Percentiles rank a stretch among this genome's conserved stretches.
These are phyloP conservation scores for Conchocele bisecta DNA, from an alignment of 2,888 invertebrate species.

Conservation along the genomic window DNA sequence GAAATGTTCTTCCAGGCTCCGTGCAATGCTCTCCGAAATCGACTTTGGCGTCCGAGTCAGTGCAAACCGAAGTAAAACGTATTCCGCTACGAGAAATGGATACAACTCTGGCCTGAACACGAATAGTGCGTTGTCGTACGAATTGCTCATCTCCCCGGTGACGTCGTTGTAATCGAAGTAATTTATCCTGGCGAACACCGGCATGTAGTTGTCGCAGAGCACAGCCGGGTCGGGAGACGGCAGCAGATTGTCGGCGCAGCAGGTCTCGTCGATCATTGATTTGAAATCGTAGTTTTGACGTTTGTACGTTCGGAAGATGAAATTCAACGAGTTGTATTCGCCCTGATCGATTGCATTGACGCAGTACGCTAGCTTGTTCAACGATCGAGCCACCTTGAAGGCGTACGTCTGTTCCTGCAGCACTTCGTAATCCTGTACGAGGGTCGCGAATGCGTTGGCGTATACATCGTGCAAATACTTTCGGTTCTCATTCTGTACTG, in stretches of 20 bases:
- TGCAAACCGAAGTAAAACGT: constrained; percentile 2
- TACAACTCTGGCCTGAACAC: constrained; percentile 5
- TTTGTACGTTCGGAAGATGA: constrained; percentile 14
- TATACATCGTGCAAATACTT: not conserved
- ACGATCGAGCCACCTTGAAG: constrained; percentile 14
- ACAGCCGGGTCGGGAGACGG: constrained; percentile 25
- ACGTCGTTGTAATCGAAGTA: constrained; percentile 21
- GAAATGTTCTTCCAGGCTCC: not conserved
- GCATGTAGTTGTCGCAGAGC: constrained; percentile 10
- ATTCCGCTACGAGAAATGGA: constrained; percentile 16
- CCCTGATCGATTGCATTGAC: constrained; percentile 20
- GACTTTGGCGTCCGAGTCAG: not conserved
- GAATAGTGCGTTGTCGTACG: constrained; percentile 15
- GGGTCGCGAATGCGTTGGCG: constrained; percentile 1
- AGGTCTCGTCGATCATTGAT: constrained; percentile 1
- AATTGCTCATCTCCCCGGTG: constrained; percentile 10
- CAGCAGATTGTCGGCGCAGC: not conserved
- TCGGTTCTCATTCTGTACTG: not conserved
- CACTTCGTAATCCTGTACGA: constrained; percentile 20
- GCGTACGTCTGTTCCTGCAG: not conserved
- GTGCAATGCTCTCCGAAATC: not conserved
- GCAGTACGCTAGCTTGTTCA: constrained; percentile 10
- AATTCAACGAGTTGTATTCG: constrained; percentile 29
- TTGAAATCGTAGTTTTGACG: constrained; percentile 11
- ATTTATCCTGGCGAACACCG: constrained; percentile 8